Conservation (phyloP, 2,797 vertebrate genomes). For the Silurus lanzhouensis region DNA sequence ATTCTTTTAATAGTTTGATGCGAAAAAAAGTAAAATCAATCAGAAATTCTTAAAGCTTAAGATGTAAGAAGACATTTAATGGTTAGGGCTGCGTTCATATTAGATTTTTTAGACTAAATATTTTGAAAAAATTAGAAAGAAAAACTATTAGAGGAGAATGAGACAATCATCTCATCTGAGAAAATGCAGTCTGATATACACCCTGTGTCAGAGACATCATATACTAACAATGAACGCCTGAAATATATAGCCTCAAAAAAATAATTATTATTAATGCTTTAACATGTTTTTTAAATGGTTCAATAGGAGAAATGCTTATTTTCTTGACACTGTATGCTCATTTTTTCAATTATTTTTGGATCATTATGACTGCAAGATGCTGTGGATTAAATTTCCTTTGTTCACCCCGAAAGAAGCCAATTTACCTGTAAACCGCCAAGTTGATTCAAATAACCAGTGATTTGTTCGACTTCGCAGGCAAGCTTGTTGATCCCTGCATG, state of each 20-base stretch:
- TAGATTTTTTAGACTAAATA: not conserved
- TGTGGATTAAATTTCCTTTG: not conserved
- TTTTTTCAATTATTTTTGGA: not conserved
- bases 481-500: not conserved
- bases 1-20: slow-evolving; percentile 59
- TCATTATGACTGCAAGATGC: not conserved
- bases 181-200: not conserved
- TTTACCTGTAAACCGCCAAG: not conserved
- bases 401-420: not conserved
- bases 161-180: not conserved
- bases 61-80: slow-evolving; percentile 63
- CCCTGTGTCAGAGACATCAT: not conserved
- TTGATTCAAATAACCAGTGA: not conserved
- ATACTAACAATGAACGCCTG: not conserved
- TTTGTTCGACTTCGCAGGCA: not conserved
- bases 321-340: not conserved
- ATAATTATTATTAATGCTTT: not conserved
- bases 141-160: not conserved
- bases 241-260: not conserved
- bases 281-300: not conserved
- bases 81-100: slow-evolving; percentile 56
- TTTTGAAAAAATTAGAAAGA: no score
- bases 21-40: slow-evolving; percentile 53
- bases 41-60: slow-evolving; percentile 63
- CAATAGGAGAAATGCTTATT: not conserved